phyloP scores from a whole-genome alignment of 1,140 invertebrate genomes.

The Campoletis sonorensis region DNA sequence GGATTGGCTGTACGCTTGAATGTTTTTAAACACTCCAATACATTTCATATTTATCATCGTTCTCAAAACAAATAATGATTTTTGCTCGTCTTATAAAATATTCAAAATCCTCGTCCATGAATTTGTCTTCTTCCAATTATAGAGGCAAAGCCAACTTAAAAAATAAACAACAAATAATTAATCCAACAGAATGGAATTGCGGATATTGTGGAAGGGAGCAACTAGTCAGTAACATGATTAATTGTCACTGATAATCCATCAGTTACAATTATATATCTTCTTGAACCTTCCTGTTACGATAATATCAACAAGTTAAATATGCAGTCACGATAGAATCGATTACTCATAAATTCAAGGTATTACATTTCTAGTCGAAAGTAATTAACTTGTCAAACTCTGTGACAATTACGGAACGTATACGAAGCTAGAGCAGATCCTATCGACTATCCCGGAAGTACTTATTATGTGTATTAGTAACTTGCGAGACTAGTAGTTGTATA shows the following conservation, averaged over 20 bases:
- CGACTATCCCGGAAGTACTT: neutral
- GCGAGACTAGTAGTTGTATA: neutral
- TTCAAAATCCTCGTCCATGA: too few species aligned
- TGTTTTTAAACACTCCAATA: neutral
- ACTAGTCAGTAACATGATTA: neutral
- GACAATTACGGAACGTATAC: neutral
- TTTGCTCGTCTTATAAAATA: too few species aligned
- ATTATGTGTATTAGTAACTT: slow-evolving; percentile 8
- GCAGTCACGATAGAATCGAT: neutral
- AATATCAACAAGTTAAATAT: neutral
- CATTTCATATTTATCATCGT: too few species aligned
- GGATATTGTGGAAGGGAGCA: neutral
- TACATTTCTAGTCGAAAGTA: neutral
- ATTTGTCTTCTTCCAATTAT: too few species aligned
- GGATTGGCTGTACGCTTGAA: neutral
- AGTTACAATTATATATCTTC: neutral
- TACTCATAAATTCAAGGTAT: slow-evolving; percentile 13
- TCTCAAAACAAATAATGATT: too few species aligned
- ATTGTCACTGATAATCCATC: neutral
- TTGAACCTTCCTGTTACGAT: slow-evolving; percentile 5
- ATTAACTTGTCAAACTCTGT: neutral
- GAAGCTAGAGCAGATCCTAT: neutral
- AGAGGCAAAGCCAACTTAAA: too few species aligned
- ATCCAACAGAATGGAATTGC: too few species aligned
- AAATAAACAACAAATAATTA: too few species aligned